phyloP scores from a whole-genome alignment of 64 coral and sea anemone species.

The Montipora cactus region DNA sequence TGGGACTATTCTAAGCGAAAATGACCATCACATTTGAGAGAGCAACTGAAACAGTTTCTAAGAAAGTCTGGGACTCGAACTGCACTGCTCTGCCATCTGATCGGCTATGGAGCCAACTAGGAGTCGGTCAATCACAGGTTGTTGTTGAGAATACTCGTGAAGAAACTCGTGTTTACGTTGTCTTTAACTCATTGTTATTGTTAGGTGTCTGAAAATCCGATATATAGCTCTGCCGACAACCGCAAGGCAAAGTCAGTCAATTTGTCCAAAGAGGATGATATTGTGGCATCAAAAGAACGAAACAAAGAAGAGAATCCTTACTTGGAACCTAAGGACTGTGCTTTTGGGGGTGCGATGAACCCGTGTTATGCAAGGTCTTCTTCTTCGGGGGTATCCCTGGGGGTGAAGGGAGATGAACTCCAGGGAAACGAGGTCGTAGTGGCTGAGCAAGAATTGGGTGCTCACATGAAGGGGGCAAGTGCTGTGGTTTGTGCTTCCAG shows the following conservation, averaged over 20 bases:
- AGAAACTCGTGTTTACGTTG: background rate
- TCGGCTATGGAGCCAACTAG: too few species aligned
- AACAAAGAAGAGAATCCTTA: slow-evolving; percentile 28
- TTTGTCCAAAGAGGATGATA: background rate
- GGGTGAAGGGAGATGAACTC: background rate
- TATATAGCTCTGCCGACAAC: background rate
- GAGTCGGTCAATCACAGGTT: too few species aligned
- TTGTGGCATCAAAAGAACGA: background rate
- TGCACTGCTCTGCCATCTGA: too few species aligned
- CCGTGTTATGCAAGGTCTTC: background rate
- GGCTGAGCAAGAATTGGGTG: background rate
- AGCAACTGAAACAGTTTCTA: too few species aligned
- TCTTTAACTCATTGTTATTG: background rate
- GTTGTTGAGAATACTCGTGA: background rate
- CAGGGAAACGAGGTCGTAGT: background rate
- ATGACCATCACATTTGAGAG: too few species aligned
- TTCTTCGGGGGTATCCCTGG: background rate
- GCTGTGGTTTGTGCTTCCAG: slow-evolving; percentile 5
- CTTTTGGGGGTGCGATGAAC: background rate
- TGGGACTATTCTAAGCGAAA: too few species aligned
- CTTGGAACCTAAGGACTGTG: background rate
- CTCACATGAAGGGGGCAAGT: slow-evolving; percentile 4
- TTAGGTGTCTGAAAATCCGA: slow-evolving; percentile 15
- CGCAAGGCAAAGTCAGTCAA: background rate
- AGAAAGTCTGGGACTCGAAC: too few species aligned